phyloP scores from a whole-genome alignment of 2,888 invertebrate species.

The Oxystoma pomonae region DNA sequence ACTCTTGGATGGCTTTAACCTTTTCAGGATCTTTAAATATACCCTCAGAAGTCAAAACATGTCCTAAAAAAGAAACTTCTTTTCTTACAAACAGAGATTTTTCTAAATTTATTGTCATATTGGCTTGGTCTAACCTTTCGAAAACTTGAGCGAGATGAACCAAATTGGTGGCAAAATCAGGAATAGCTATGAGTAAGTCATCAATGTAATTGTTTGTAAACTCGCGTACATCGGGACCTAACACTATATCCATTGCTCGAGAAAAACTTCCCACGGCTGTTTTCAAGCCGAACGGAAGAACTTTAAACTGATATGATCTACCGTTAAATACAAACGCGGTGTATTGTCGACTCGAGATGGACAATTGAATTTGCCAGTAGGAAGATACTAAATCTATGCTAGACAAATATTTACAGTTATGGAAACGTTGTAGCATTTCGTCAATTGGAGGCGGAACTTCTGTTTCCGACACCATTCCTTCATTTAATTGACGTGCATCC shows the following conservation, averaged over 20 bases:
- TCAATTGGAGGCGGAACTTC: conserved; percentile 28
- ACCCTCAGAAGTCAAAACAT: conserved; percentile 25
- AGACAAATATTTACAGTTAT: neutral
- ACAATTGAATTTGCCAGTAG: conserved; percentile 26
- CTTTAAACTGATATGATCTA: conserved; percentile 31
- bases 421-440: conserved; percentile 21
- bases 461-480: conserved; percentile 32
- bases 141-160: conserved; percentile 27
- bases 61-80: conserved; percentile 26
- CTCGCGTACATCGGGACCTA: conserved; percentile 30
- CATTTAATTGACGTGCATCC: conserved; percentile 14
- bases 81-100: conserved; percentile 28
- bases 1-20: conserved; percentile 17
- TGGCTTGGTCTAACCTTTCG: conserved; percentile 19
- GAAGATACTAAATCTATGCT: conserved; percentile 14
- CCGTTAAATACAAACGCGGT: conserved; percentile 26
- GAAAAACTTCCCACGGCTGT: conserved; percentile 27
- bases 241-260: conserved; percentile 15
- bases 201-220: conserved; percentile 34
- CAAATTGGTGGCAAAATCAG: conserved; percentile 26
- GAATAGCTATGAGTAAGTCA: conserved; percentile 33
- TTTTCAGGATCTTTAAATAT: conserved; percentile 27
- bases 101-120: conserved; percentile 29
- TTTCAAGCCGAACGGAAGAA: conserved; percentile 35
- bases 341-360: conserved; percentile 18